A percentile compares a stretch with the other conserved stretches of the same genome.
Evolutionary conservation across 2,113 vertebrate species (phyloP).

Genomic region (Sturnira hondurensis): DNA sequence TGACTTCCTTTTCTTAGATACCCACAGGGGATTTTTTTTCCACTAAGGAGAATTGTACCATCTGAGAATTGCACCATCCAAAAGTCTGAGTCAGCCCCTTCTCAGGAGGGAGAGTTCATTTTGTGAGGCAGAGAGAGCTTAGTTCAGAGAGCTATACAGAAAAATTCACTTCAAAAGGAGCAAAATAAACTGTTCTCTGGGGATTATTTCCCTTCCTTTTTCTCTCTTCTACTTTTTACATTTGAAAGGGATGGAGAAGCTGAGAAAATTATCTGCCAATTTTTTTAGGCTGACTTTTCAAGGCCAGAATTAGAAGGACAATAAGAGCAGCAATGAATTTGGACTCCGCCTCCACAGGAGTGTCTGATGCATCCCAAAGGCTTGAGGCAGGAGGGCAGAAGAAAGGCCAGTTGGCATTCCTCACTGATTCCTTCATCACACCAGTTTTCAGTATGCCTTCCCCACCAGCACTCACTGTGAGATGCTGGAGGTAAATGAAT

Average conservation of each 20-base stretch:
- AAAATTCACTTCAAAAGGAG: background rate
- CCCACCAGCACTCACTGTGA: background rate
- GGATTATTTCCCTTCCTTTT: background rate
- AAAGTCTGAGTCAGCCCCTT: background rate
- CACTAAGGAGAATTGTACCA: background rate
- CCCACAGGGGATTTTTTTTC: background rate
- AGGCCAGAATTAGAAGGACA: background rate
- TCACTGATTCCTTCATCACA: background rate
- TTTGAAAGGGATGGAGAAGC: background rate
- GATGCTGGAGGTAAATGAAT: background rate
- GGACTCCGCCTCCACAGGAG: rapidly evolving
- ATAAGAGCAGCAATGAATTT: background rate
- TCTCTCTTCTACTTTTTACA: background rate
- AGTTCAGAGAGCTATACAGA: background rate
- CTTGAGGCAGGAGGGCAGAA: rapidly evolving
- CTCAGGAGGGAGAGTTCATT: background rate
- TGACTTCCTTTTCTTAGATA: background rate
- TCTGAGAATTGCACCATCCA: background rate
- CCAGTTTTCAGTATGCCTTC: background rate
- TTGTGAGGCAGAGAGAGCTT: background rate
- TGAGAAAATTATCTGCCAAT: background rate
- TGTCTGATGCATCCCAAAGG: rapidly evolving
- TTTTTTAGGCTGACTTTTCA: background rate
- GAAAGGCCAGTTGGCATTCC: background rate
- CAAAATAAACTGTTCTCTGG: background rate